Evolutionary conservation across 1,140 invertebrate species (phyloP).

Genomic region (Bombus turneri): DNA sequence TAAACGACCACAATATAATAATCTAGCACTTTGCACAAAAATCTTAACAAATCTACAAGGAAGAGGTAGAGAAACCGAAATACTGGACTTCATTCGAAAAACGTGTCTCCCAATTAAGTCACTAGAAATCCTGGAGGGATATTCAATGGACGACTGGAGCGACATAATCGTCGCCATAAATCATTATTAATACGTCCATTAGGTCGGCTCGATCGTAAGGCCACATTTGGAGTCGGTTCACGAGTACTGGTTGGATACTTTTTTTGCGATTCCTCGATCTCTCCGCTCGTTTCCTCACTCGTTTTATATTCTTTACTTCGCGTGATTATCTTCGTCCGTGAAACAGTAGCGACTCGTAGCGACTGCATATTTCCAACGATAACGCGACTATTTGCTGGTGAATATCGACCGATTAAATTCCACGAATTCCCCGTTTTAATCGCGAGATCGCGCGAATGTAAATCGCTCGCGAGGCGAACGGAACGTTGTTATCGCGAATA

Average conservation of each 20-base stretch:
- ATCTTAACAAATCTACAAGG: no score
- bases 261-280: conserved; percentile 41
- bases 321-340: conserved; percentile 15
- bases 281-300: not conserved
- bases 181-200: conserved; percentile 52
- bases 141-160: not conserved
- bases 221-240: conserved; percentile 18
- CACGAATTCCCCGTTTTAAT: conserved; percentile 8
- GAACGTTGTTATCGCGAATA: conserved; percentile 2
- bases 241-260: conserved; percentile 49
- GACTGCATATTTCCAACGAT: conserved; percentile 31
- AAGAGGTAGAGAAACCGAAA: not conserved
- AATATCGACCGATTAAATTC: conserved; percentile 43
- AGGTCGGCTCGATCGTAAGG: not conserved
- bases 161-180: conserved; percentile 52
- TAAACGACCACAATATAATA: no score
- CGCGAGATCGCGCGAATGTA: conserved; percentile 18
- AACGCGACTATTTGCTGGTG: conserved; percentile 24
- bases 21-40: no score
- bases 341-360: conserved; percentile 40
- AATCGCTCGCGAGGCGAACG: conserved; percentile 1
- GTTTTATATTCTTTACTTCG: conserved; percentile 6
- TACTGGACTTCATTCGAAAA: not conserved
- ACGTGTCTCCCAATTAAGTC: not conserved
- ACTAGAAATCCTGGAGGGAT: not conserved